A percentile compares a stretch with the other conserved stretches of the same genome.
Conservation (phyloP, 2,113 vertebrate species). For the Rhipidura dahli region DNA sequence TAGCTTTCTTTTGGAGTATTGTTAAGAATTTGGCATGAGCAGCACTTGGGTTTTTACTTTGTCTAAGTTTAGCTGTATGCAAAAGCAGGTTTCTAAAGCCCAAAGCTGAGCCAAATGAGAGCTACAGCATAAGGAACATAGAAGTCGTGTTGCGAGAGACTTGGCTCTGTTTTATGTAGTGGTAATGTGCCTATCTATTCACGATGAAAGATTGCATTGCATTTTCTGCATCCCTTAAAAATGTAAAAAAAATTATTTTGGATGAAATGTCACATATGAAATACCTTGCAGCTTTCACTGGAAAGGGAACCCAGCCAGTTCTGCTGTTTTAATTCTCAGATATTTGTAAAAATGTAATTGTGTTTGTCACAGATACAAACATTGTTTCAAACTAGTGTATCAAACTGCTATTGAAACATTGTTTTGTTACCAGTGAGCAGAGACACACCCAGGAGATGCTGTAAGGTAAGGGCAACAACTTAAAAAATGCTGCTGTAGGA, state of each 20-base stretch:
- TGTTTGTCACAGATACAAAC: not conserved
- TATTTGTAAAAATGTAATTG: not conserved
- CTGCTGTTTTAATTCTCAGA: not conserved
- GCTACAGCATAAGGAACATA: fast-evolving
- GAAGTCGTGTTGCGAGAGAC: not conserved
- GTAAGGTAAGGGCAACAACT: not conserved
- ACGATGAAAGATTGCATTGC: not conserved
- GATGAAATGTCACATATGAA: not conserved
- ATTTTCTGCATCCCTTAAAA: not conserved
- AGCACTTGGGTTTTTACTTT: not conserved
- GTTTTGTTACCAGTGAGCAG: not conserved
- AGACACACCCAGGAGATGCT: not conserved
- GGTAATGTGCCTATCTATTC: not conserved
- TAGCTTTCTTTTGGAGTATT: not conserved
- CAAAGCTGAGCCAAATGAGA: not conserved
- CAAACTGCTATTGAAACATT: not conserved
- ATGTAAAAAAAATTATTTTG: not conserved
- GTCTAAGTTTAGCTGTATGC: not conserved
- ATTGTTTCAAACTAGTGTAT: not conserved
- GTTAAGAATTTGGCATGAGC: not conserved
- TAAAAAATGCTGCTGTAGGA: not conserved
- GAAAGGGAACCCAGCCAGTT: not conserved
- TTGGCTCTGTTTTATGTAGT: not conserved
- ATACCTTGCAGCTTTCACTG: not conserved
- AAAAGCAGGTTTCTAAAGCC: not conserved